These are phyloP conservation scores for Sphyrna mokarran DNA, from an alignment of 2,113 vertebrate genomes.

Conservation along the genomic window DNA sequence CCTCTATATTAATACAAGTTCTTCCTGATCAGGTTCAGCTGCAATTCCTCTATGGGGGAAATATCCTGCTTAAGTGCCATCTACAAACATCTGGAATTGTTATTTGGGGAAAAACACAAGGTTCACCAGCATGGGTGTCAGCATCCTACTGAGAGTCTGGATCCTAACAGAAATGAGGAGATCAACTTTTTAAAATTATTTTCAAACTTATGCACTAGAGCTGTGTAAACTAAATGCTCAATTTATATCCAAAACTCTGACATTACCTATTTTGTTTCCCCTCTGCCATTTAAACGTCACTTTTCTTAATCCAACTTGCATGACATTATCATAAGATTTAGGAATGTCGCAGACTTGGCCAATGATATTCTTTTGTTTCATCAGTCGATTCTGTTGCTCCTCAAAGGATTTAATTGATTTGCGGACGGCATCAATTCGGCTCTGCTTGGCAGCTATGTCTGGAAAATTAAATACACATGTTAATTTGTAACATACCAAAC, in stretches of 20 bases:
- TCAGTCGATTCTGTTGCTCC: slow-evolving; percentile 76
- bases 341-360: slow-evolving; percentile 96
- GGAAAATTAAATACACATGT: slow-evolving; percentile 26
- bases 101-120: not conserved
- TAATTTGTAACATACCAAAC: not conserved
- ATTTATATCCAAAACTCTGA: slow-evolving; percentile 30
- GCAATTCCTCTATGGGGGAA: not conserved
- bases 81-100: not conserved
- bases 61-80: not conserved
- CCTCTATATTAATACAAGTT: not conserved
- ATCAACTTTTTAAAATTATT: not conserved
- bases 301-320: slow-evolving; percentile 95
- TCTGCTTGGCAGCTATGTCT: slow-evolving; percentile 77
- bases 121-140: not conserved
- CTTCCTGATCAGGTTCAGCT: not conserved
- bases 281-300: slow-evolving; percentile 99
- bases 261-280: slow-evolving; percentile 95
- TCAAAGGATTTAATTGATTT: slow-evolving; percentile 82
- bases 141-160: not conserved
- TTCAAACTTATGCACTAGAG: not conserved
- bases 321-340: slow-evolving; percentile 89
- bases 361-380: slow-evolving; percentile 91
- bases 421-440: slow-evolving; percentile 82
- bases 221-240: not conserved
- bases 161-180: not conserved